A percentile compares a stretch with the other conserved stretches of the same genome.
These are phyloP conservation scores for Orthosia gothica DNA, from an alignment of 2,888 invertebrate genomes.

Conservation along the genomic window DNA sequence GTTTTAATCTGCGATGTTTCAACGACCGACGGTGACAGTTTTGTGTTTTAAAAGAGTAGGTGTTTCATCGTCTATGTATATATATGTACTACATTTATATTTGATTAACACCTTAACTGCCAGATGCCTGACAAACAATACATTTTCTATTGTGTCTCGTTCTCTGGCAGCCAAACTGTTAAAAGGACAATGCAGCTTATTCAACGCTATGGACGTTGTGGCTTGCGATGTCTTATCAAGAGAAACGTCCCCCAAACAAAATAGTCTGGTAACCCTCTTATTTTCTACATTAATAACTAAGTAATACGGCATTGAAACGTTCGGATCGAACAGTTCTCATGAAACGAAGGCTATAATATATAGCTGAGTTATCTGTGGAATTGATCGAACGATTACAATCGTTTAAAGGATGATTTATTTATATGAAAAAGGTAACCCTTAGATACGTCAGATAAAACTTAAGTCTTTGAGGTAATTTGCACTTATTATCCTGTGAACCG, in stretches of 20 bases:
- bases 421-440: neutral
- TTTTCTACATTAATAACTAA: slow-evolving; percentile 1
- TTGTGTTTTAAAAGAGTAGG: too few species aligned
- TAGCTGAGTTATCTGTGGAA: slow-evolving; percentile 4
- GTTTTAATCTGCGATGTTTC: neutral
- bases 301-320: slow-evolving; percentile 7
- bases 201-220: neutral
- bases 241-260: slow-evolving; percentile 1
- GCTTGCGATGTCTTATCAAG: neutral
- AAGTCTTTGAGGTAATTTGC: too few species aligned
- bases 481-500: too few species aligned
- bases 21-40: neutral
- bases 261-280: slow-evolving; percentile 19
- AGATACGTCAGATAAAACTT: neutral
- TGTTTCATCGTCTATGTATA: too few species aligned
- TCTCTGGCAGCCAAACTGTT: too few species aligned
- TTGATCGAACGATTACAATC: neutral
- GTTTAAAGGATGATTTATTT: neutral
- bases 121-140: too few species aligned
- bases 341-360: too few species aligned
- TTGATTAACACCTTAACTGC: too few species aligned
- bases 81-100: neutral
- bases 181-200: neutral
- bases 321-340: slow-evolving; percentile 11
- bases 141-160: too few species aligned